Conservation (phyloP, 2,888 invertebrate species). For the Clitarchus hookeri region DNA sequence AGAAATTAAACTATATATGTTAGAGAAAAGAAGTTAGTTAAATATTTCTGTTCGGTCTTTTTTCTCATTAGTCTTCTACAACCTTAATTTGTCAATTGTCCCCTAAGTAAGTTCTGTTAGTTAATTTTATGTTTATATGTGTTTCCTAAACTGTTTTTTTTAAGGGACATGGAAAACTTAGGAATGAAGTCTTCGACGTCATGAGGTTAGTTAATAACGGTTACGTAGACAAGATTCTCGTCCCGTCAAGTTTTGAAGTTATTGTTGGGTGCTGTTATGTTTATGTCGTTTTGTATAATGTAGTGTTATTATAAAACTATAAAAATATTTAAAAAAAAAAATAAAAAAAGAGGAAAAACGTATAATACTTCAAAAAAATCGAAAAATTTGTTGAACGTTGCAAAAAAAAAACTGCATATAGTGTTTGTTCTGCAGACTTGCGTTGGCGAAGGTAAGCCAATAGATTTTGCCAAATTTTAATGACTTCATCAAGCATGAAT, state of each 20-base stretch:
- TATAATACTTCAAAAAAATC: background rate
- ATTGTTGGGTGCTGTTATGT: background rate
- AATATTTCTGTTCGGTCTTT: no score
- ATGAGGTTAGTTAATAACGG: no score
- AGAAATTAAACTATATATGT: no score
- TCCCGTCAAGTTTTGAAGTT: background rate
- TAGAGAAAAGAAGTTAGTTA: no score
- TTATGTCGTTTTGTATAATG: background rate
- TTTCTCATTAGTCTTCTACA: no score
- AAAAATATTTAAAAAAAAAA: background rate
- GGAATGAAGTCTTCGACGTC: no score
- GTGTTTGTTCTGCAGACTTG: background rate
- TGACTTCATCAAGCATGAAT: slow-evolving; percentile 65
- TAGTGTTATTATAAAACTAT: background rate
- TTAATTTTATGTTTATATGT: no score
- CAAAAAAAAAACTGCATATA: background rate
- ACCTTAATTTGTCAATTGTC: no score
- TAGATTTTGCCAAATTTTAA: background rate
- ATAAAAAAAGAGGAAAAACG: background rate
- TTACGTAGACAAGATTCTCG: no score
- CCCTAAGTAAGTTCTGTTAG: no score
- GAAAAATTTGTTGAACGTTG: background rate
- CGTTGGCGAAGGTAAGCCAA: background rate
- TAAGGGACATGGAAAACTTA: no score
- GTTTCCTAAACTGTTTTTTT: no score